phyloP scores from a whole-genome alignment of 2,888 invertebrate species.

The Ophion ellenae region DNA sequence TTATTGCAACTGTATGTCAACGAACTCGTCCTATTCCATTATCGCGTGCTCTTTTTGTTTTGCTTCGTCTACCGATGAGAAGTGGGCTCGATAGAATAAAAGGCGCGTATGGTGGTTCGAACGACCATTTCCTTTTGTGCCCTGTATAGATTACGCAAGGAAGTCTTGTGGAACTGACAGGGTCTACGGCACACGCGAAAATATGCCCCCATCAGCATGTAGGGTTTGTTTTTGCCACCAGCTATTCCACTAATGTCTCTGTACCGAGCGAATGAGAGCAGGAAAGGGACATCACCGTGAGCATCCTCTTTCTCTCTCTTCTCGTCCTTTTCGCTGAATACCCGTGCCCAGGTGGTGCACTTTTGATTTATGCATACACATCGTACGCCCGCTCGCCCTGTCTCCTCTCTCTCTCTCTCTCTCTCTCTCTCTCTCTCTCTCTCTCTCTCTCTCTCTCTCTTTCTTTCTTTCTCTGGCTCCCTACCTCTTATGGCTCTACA shows the following conservation, averaged over 20 bases:
- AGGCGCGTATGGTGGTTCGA: not conserved
- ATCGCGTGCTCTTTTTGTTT: constrained; percentile 3
- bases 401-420: not conserved
- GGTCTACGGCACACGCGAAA: not conserved
- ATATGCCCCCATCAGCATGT: not conserved
- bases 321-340: not conserved
- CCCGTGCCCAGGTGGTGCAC: constrained; percentile 44
- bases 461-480: not conserved
- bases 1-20: constrained; percentile 46
- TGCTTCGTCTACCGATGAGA: not conserved
- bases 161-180: not conserved
- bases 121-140: not conserved
- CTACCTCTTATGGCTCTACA: not conserved
- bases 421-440: not conserved
- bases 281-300: not conserved
- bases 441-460: not conserved
- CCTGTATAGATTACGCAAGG: not conserved
- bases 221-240: not conserved
- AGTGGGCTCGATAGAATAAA: not conserved
- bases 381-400: constrained; percentile 24
- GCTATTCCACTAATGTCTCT: not conserved
- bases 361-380: constrained; percentile 54
- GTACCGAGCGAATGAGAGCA: not conserved
- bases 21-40: constrained; percentile 50
- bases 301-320: not conserved